Conservation (phyloP, 2,797 vertebrate genomes). For the Loriculus beryllinus region DNA sequence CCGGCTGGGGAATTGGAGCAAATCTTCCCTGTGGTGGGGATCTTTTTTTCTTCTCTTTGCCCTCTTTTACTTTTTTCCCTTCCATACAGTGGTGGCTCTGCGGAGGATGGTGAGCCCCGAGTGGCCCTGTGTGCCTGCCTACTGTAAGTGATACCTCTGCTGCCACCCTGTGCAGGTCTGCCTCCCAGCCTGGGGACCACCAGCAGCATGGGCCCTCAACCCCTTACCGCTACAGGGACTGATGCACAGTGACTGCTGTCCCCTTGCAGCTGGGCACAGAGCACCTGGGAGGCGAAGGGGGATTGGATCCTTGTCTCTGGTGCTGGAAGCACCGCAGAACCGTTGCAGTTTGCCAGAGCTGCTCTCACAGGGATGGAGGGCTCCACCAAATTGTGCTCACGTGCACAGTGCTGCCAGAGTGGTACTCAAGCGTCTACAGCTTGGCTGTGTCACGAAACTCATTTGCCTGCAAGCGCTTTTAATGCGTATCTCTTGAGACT, state of each 20-base stretch:
- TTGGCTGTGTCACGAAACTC: not conserved
- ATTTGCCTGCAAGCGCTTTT: not conserved
- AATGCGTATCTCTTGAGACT: rapidly evolving
- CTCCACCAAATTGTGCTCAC: not conserved
- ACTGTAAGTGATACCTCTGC: slow-evolving; percentile 19
- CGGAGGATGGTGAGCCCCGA: not conserved
- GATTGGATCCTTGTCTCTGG: rapidly evolving
- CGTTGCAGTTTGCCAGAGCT: rapidly evolving
- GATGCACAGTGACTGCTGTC: not conserved
- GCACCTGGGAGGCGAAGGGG: rapidly evolving
- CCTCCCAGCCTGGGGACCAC: not conserved
- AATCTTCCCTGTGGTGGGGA: not conserved
- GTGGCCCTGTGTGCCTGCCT: not conserved
- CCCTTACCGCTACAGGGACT: not conserved
- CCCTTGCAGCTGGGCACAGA: rapidly evolving
- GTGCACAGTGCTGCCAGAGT: not conserved
- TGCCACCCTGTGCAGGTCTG: not conserved
- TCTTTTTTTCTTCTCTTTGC: not conserved
- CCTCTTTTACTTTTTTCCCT: not conserved
- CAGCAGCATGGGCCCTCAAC: not conserved
- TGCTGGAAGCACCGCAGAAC: not conserved
- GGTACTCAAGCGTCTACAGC: not conserved
- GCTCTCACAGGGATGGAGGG: not conserved
- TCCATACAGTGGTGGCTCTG: rapidly evolving
- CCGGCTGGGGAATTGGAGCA: slow-evolving; percentile 1